Base-by-base conservation (phyloP, 2,888 invertebrate genomes). In the Muscina levida region DNA sequence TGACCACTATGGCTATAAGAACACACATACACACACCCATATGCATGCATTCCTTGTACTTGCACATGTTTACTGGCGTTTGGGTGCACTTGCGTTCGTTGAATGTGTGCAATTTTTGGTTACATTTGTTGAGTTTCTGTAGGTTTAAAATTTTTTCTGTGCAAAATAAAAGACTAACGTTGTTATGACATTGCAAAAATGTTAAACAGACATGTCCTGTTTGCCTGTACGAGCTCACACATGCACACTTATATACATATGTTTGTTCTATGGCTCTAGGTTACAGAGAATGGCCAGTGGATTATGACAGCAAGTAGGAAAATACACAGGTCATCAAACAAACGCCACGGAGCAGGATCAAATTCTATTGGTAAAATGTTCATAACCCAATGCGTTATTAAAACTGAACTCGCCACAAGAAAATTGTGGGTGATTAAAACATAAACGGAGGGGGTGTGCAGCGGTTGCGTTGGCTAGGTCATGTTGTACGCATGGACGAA, bases 61-160 rank as follows among this genome's bases (percentile, higher is more conserved):
- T 24, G 24, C n/a, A 13, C 26, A 56, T 24, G 13, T 56, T n/a
- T 62, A 42, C 10, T 19, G 19, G 51, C 39, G n/a, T 59, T 31
- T 31, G 15, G 17, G 15, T 67, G 17, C 6, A n/a, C n/a, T n/a
- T 59, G 57, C 6, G 26, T 59, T 22, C 11, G 51, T n/a, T n/a
- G n/a, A n/a, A n/a, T 53, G 51, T 51, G 24, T 44, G 39, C n/a
- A 68, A 51, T 68, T 56, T 68, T 68, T 53, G 53, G 53, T 68
- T 56, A 44, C 68, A 44, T 68, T 51, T 68, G 39, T 68, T 22
- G 1, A 62, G 22, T 42, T 1, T 62, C 19, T 37, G 24, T 13
- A 26, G 19, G 13, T 59, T 62, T 42, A 5, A 6, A n/a, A 31
- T 31, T 59, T 57, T 15, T 59, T 59, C 11, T 56, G 3, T 6